Conservation (phyloP, 2,797 vertebrate genomes). For the Xenentodon cancila region DNA sequence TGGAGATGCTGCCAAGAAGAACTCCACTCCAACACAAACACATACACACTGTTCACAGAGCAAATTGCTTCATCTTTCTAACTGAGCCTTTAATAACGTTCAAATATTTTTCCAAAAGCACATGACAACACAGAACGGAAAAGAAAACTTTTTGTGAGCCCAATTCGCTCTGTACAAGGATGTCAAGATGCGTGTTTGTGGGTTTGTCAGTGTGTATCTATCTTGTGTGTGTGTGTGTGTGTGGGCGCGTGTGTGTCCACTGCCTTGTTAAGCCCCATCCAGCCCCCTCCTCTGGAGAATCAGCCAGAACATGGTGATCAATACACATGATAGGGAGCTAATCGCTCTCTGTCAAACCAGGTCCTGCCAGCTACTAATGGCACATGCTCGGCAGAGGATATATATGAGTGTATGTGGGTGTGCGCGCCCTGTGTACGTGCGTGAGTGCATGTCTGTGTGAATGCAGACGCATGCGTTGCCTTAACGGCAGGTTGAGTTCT, state of each 20-base stretch:
- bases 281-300: slow-evolving; percentile 57
- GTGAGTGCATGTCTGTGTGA: slow-evolving; percentile 6
- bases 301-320: slow-evolving; percentile 76
- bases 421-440: not conserved
- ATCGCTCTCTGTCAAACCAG: slow-evolving; percentile 81
- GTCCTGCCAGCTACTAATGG: slow-evolving; percentile 79
- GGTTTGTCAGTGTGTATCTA: not conserved
- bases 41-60: not conserved
- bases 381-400: slow-evolving; percentile 66
- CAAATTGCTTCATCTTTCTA: no score
- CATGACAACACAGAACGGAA: not conserved
- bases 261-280: slow-evolving; percentile 58
- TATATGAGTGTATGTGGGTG: slow-evolving; percentile 22
- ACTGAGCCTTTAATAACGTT: not conserved
- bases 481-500: slow-evolving; percentile 77
- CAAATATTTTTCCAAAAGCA: not conserved
- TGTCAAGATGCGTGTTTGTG: slow-evolving; percentile 2
- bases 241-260: slow-evolving; percentile 16
- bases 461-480: slow-evolving; percentile 31
- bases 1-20: no score
- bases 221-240: slow-evolving; percentile 16
- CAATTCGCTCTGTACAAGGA: not conserved
- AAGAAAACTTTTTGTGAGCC: no score
- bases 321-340: slow-evolving; percentile 85
- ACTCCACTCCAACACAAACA: not conserved